Percentiles rank a stretch among this genome's conserved stretches.
Conservation (phyloP, 2,888 invertebrate genomes). For the Empis livida region DNA sequence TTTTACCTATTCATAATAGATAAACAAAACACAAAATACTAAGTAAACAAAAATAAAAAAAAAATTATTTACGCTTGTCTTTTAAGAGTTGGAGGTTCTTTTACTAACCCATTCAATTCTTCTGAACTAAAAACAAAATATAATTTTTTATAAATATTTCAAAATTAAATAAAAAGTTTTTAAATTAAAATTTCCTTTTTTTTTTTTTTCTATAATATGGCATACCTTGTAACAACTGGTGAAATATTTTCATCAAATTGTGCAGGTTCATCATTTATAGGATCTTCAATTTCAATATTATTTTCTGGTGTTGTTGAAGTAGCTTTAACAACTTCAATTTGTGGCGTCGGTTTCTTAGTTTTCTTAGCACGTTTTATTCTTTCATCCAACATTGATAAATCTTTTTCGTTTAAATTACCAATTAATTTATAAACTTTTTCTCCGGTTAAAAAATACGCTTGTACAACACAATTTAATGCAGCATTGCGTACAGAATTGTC, state of each 20-base stretch:
- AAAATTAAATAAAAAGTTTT: constrained; percentile 10
- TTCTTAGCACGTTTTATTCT: constrained; percentile 84
- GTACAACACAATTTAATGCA: constrained; percentile 85
- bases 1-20: constrained; percentile 4
- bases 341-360: constrained; percentile 37
- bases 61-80: constrained; percentile 7
- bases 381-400: constrained; percentile 86
- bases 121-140: background rate
- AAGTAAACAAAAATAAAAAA: background rate
- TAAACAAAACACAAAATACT: constrained; percentile 7
- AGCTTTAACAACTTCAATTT: constrained; percentile 36
- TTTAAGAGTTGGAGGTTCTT: background rate
- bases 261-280: constrained; percentile 29
- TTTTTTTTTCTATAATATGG: background rate
- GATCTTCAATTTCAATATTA: constrained; percentile 33
- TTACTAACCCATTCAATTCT: background rate
- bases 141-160: background rate
- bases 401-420: constrained; percentile 89
- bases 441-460: constrained; percentile 80
- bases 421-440: constrained; percentile 82
- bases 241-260: constrained; percentile 27
- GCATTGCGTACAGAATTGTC: constrained; percentile 94
- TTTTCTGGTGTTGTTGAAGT: constrained; percentile 25
- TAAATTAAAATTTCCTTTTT: constrained; percentile 2
- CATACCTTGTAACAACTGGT: constrained; percentile 15